Base-by-base conservation (phyloP, 2,888 invertebrate species). In the Venustoraphidia nigricollis region DNA sequence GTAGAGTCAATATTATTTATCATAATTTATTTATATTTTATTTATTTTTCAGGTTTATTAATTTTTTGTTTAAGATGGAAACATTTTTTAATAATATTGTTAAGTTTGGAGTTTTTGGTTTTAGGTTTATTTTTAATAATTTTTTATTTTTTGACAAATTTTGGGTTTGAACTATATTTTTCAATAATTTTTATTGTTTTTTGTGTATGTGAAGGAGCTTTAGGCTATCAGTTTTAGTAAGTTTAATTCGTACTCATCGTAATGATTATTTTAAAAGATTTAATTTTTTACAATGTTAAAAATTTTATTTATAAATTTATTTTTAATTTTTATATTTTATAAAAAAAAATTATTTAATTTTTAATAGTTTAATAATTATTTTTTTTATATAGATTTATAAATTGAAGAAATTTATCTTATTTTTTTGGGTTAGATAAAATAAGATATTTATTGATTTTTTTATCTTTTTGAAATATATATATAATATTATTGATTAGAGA, bases 231-330 rank as follows among this genome's bases (percentile, higher is more conserved):
- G 69, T 80, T 71, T 70, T 80, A 65, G 70, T 79, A 1, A 45
- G 39, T 27, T 39, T 78, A 67, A 70, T 77, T 70, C 77, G 77
- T 10, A 69, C 69, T 51, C 70, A 75, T 69, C 77, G 78, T 0
- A 77, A 73, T 69, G 77, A 79, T 73, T 75, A 73, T 72, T 73
- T 75, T 71, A 67, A 72, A 62, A 67, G 69, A 59, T 75, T 76
- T 69, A 73, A 62, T 70, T 62, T 68, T 67, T 66, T 68, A 68
- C 67, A 66, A 73, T 77, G 74, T 69, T 77, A 75, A 74, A 69
- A 64, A 66, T 72, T 67, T 60, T 73, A 57, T 56, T 73, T 49
- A 60, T 66, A 58, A 53, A 73, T 59, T 44, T 68, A 54, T 70
- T 72, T 70, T 60, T 74, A 59, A 65, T 71, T 58, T 69, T 70